Base-by-base conservation (phyloP, 2,797 vertebrate species). In the Hyperoplus lanceolatus region DNA sequence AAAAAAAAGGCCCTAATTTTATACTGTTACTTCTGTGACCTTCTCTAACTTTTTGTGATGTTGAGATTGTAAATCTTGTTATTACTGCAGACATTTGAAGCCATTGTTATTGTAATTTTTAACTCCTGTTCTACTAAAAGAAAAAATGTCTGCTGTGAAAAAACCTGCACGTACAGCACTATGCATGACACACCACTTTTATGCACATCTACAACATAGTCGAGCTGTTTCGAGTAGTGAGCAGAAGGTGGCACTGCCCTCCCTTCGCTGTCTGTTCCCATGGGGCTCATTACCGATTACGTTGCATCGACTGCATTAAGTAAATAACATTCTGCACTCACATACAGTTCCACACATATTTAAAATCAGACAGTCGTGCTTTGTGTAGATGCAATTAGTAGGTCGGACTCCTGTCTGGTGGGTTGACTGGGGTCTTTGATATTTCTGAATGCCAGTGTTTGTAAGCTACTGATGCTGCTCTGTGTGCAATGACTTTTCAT, bases 201-300 rank as follows among this genome's bases (percentile, higher is more conserved):
- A 41, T 65, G 14, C 39, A 18, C 10, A 72, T 67, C 39, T 41
- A 4, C 55, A 70, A 14, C 21, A 41, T 29, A 74, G 55, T 51
- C 49, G n/a, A 69, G 60, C 63, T 57, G 46, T 59, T 15, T 60
- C 58, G 49, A 49, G 21, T 76, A 48, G 13, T 36, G 45, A 83
- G 71, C 92, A 93, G 89, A 85, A 94, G 93, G 82, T 83, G 93
- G 90, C 91, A 70, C 89, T 85, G 62, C 80, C 80, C 69, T 62
- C 65, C 73, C 64, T 85, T 57, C 12, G 4, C 58, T 36, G 3
- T 62, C 50, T 51, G 15, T 29, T 71, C 21, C 65, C 66, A 62
- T 41, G 63, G 75, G 54, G 42, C 48, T 63, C 29, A 1, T 18
- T 67, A 42, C 48, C 66, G 29, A 29, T 29, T 49, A 5, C 1